Base-by-base conservation (phyloP, 2,113 vertebrate genomes). In the Thamnophis sirtalis region DNA sequence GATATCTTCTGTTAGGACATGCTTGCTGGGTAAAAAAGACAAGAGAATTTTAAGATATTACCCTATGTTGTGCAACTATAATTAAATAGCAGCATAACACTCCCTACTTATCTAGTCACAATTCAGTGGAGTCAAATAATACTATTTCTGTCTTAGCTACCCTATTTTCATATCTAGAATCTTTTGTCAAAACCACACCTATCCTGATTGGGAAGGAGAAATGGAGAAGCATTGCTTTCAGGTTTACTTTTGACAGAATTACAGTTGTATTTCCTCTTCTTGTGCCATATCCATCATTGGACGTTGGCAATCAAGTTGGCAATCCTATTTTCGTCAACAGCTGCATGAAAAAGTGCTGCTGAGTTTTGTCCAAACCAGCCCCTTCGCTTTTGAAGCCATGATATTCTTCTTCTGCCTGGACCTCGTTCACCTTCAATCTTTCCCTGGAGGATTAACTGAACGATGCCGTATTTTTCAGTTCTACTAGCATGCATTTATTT, bases 1-100 rank as follows among this genome's bases (percentile, higher is more conserved):
- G 15, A 99, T 99, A 95, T 99, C 99, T 96, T 99, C 99, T 0
- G 99, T 99, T 97, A 99, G 97, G 96, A 99, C 99, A 97, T 99
- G 99, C 96, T 99, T 99, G 98, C 99, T 99, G 95, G 28, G 68
- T 53, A n/a, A 86, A 26, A 80, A 2, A 89, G 0, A 2, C 2
- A 10, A 4, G 33, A 33, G 21, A 5, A 33, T 84, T 88, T 88
- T 88, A 43, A 33, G 22, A 11, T 49, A 26, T n/a, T 10, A 48
- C n/a, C 43, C 19, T 58, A 53, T 22, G 24, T 19, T 19, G 50
- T 63, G 24, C 24, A 89, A 28, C 3, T 28, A 51, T 28, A 49
- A 49, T 19, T 55, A 86, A 49, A 54, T 53, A 22, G 28, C 48
- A 50, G 19, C n/a, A 11, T 49, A 86, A 84, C 8, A 33, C 33